Evolutionary conservation across 2,113 vertebrate species (phyloP).

Genomic region (Corynorhinus townsendii): DNA sequence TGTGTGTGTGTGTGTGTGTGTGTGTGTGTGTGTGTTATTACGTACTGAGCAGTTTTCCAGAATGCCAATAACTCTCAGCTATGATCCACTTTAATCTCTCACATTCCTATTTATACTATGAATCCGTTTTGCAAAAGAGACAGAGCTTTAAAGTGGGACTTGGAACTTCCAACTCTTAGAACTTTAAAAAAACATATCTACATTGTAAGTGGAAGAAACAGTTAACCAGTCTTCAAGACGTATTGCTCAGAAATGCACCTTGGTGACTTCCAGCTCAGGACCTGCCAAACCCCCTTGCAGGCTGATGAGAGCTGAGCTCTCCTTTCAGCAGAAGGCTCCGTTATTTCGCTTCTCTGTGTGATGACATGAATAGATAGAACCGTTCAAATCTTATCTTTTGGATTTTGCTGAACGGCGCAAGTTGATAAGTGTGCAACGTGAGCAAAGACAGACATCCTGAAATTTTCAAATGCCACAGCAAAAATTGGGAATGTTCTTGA

Average conservation of each 20-base stretch:
- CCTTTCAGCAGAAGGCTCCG: not conserved
- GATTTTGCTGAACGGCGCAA: constrained; percentile 25
- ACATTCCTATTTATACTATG: not conserved
- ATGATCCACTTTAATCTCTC: not conserved
- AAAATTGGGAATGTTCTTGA: not conserved
- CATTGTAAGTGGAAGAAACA: not conserved
- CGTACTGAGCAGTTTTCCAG: not conserved
- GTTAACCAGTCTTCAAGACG: constrained; percentile 13
- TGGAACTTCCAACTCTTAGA: not conserved
- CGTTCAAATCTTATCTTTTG: constrained; percentile 27
- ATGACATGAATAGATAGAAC: not conserved
- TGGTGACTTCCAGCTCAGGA: not conserved
- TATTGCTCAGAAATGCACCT: not conserved
- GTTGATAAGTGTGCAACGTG: constrained; percentile 33
- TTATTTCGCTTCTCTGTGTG: not conserved
- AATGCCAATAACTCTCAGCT: not conserved
- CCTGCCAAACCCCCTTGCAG: not conserved
- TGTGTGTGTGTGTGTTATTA: not conserved
- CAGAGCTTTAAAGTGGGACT: not conserved
- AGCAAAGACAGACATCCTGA: constrained; percentile 41
- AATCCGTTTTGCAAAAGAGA: not conserved
- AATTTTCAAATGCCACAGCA: constrained; percentile 43
- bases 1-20: not conserved
- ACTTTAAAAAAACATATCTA: not conserved
- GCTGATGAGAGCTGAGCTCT: not conserved